These are phyloP conservation scores for Typhlichthys eigenmanni DNA, from an alignment of 2,797 vertebrate genomes.

Conservation along the genomic window DNA sequence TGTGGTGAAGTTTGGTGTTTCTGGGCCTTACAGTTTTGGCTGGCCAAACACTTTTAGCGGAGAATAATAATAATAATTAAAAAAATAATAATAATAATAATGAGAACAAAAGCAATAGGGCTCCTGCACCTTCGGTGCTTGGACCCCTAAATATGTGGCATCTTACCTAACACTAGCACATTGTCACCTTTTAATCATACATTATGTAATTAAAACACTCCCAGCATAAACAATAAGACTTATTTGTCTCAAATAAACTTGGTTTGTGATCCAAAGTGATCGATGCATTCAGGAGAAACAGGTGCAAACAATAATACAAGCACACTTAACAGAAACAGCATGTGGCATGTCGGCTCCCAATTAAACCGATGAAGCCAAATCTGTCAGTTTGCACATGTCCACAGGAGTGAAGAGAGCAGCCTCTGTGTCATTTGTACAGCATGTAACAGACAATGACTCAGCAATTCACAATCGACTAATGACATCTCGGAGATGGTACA, in stretches of 20 bases:
- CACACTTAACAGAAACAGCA: conserved; percentile 36
- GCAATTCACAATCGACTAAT: conserved; percentile 17
- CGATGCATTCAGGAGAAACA: conserved; percentile 19
- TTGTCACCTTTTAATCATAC: background rate
- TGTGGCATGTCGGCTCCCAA: conserved; percentile 35
- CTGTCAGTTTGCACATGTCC: conserved; percentile 19
- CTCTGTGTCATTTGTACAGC: conserved; percentile 3
- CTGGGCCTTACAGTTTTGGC: too few species aligned
- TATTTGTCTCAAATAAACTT: background rate
- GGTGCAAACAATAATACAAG: conserved; percentile 37
- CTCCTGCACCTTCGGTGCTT: too few species aligned
- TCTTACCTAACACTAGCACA: background rate
- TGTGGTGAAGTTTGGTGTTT: too few species aligned
- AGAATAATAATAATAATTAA: too few species aligned
- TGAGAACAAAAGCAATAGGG: too few species aligned
- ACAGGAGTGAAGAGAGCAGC: conserved; percentile 10
- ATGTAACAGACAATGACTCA: conserved; percentile 8
- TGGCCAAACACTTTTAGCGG: too few species aligned
- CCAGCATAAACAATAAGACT: background rate
- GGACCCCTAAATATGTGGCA: background rate
- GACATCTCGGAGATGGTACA: conserved; percentile 23
- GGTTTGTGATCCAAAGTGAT: background rate
- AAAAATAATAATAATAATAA: too few species aligned
- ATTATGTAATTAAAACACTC: background rate
- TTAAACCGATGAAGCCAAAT: conserved; percentile 34